Conservation (phyloP, 2,888 invertebrate species). For the Nebria brevicollis region DNA sequence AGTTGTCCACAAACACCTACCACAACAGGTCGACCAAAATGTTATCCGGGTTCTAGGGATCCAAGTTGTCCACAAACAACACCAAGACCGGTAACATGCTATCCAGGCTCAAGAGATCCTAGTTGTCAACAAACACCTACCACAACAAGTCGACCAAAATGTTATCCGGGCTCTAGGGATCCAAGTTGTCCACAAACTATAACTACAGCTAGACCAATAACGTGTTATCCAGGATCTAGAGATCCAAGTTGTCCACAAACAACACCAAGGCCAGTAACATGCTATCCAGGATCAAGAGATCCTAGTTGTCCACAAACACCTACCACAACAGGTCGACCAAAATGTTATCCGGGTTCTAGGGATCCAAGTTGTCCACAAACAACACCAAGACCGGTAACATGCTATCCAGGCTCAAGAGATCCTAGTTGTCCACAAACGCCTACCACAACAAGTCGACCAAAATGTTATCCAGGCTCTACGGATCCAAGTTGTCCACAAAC, state of each 20-base stretch:
- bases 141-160: conserved; percentile 47
- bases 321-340: no score
- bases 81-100: conserved; percentile 47
- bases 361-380: conserved; percentile 58
- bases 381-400: conserved; percentile 41
- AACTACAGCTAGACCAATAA: conserved; percentile 46
- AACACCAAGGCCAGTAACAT: conserved; percentile 45
- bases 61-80: conserved; percentile 56
- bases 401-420: conserved; percentile 54
- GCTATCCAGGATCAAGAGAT: conserved; percentile 55
- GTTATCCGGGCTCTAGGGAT: conserved; percentile 54
- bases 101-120: conserved; percentile 54
- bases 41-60: conserved; percentile 59
- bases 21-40: no score
- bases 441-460: conserved; percentile 47
- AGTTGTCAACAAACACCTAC: conserved; percentile 50
- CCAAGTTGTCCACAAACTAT: conserved; percentile 50
- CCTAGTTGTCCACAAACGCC: conserved; percentile 51
- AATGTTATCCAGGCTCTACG: conserved; percentile 53
- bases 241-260: conserved; percentile 55
- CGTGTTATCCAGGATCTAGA: conserved; percentile 57
- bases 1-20: conserved; percentile 53
- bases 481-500: conserved; percentile 52
- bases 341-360: conserved; percentile 58
- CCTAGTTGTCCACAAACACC: conserved; percentile 52